Conservation (phyloP, 1,140 invertebrate genomes). For the Limonius californicus region DNA sequence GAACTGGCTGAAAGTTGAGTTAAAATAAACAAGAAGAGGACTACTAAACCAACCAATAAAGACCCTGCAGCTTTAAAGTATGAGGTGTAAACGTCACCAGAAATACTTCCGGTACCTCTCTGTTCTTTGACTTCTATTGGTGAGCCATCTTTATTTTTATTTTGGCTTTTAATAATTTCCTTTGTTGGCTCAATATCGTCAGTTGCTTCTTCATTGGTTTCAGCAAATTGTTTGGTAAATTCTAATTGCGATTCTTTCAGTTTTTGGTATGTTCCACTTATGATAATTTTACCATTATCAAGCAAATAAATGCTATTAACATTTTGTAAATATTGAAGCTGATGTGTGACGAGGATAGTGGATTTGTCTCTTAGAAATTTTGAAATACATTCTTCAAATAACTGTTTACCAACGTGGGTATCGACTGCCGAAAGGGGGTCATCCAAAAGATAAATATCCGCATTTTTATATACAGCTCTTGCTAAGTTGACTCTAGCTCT, state of each 20-base stretch:
- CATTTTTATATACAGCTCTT: slow-evolving; percentile 74
- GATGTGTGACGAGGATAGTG: slow-evolving; percentile 81
- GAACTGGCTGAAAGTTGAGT: slow-evolving; percentile 67
- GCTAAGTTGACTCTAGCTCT: slow-evolving; percentile 85
- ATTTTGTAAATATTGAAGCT: slow-evolving; percentile 77
- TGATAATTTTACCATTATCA: slow-evolving; percentile 58
- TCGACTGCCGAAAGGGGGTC: slow-evolving; percentile 80
- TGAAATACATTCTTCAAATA: slow-evolving; percentile 69
- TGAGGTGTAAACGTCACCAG: slow-evolving; percentile 65
- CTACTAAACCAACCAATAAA: slow-evolving; percentile 54
- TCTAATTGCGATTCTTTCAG: slow-evolving; percentile 57
- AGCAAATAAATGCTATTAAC: slow-evolving; percentile 66
- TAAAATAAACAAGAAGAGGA: slow-evolving; percentile 58
- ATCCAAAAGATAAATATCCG: slow-evolving; percentile 79
- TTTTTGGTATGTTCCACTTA: slow-evolving; percentile 59
- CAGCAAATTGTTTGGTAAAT: slow-evolving; percentile 58
- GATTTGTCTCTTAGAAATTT: slow-evolving; percentile 67
- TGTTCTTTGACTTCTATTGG: slow-evolving; percentile 42
- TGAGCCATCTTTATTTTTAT: background rate
- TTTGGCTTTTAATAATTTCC: too few relatives aligned
- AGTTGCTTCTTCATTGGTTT: slow-evolving; percentile 41
- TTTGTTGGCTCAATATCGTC: slow-evolving; percentile 41
- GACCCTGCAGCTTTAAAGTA: slow-evolving; percentile 64
- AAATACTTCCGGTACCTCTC: slow-evolving; percentile 49
- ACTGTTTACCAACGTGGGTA: slow-evolving; percentile 62